Evolutionary conservation across 2,797 vertebrate genomes (phyloP).

Genomic region (Huso huso): DNA sequence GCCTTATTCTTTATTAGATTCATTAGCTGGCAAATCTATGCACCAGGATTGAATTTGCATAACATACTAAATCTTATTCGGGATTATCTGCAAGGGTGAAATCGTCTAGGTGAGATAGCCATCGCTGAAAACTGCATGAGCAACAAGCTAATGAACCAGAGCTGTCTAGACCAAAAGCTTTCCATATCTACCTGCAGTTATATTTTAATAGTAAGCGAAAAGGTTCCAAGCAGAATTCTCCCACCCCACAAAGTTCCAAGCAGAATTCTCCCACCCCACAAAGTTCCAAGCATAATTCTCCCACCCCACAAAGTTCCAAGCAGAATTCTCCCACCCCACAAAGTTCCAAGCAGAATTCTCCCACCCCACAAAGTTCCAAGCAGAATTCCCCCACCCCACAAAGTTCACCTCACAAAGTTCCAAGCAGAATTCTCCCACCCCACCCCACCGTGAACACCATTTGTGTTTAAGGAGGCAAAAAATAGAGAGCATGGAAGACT

Average conservation of each 20-base stretch:
- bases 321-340: no score
- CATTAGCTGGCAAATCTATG: no score
- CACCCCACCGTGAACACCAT: slow-evolving; percentile 4
- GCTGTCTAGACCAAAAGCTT: not conserved
- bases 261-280: no score
- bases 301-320: no score
- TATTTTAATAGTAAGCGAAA: slow-evolving; percentile 7
- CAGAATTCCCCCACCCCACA: no score
- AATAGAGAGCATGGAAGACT: slow-evolving; percentile 2
- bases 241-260: no score
- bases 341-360: no score
- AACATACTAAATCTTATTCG: not conserved
- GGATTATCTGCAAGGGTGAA: slow-evolving; percentile 1
- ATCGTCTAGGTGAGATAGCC: not conserved
- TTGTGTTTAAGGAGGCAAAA: slow-evolving; percentile 1
- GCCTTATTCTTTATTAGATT: no score
- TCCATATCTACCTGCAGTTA: slow-evolving; percentile 7
- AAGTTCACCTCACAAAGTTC: no score
- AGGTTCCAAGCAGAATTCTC: not conserved
- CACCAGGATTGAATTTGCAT: slow-evolving; percentile 5
- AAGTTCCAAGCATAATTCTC: no score
- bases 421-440: no score
- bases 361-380: no score
- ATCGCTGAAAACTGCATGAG: slow-evolving; percentile 2
- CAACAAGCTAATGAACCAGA: slow-evolving; percentile 10